Conservation (phyloP, 2,113 vertebrate genomes). For the Drymodes brunneopygia region DNA sequence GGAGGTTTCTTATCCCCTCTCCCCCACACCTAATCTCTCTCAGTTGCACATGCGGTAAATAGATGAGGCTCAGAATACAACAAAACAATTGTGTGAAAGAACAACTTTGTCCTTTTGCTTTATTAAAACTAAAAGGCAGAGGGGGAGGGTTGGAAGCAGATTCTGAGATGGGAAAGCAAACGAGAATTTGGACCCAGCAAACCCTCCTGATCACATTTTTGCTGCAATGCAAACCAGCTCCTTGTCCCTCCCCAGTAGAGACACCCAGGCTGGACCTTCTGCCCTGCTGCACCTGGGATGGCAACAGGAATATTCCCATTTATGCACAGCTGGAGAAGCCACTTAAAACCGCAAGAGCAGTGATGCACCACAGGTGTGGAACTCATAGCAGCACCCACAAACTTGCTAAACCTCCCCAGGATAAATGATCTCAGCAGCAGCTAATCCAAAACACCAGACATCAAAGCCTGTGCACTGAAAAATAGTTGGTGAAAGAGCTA, state of each 20-base stretch:
- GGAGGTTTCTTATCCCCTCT: neutral
- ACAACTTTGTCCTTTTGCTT: neutral
- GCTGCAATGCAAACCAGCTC: neutral
- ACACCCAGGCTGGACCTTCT: neutral
- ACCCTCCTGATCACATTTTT: neutral
- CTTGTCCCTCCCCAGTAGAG: neutral
- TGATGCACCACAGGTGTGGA: neutral
- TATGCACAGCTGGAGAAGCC: neutral
- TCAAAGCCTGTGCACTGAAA: neutral
- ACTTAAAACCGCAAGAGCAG: neutral
- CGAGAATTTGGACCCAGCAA: neutral
- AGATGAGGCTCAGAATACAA: neutral
- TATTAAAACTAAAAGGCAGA: neutral
- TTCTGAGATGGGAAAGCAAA: neutral
- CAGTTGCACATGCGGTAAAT: neutral
- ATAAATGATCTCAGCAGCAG: neutral
- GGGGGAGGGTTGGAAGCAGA: neutral
- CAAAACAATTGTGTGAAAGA: neutral
- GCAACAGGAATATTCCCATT: neutral
- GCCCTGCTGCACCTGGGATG: neutral
- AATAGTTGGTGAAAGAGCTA: neutral
- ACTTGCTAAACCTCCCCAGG: neutral
- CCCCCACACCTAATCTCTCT: neutral
- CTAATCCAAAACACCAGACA: neutral
- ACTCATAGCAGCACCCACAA: neutral